Conservation (phyloP, 2,888 invertebrate species). For the Drosophila tripunctata region DNA sequence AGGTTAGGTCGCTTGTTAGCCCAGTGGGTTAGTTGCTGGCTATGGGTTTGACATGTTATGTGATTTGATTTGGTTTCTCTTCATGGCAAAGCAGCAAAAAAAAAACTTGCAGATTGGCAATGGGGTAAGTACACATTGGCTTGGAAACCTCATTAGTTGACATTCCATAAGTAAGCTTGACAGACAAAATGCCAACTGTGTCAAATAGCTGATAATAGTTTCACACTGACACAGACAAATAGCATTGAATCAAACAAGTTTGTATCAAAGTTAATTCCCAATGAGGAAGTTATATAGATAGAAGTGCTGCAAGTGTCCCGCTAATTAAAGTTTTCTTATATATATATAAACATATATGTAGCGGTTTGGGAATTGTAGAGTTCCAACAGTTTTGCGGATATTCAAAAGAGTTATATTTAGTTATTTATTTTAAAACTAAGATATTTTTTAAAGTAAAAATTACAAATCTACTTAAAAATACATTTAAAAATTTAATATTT, state of each 20-base stretch:
- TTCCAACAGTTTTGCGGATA: too few relatives aligned
- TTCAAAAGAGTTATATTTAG: too few relatives aligned
- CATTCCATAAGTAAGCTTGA: constrained; percentile 68
- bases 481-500: too few relatives aligned
- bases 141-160: constrained; percentile 68
- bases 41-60: constrained; percentile 63
- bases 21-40: constrained; percentile 25
- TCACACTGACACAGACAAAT: constrained; percentile 13
- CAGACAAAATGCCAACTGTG: constrained; percentile 38
- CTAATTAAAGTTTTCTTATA: too few relatives aligned
- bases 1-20: constrained; percentile 13
- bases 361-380: too few relatives aligned
- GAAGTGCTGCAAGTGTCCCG: too few relatives aligned
- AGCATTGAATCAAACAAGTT: constrained; percentile 15
- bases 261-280: too few relatives aligned
- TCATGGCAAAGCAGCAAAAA: constrained; percentile 14
- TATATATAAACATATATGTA: too few relatives aligned
- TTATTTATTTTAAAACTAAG: too few relatives aligned
- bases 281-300: too few relatives aligned
- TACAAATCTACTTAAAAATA: too few relatives aligned
- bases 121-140: constrained; percentile 67
- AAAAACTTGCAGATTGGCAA: constrained; percentile 21
- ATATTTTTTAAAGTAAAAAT: too few relatives aligned
- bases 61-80: constrained; percentile 69
- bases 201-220: constrained; percentile 28